Base-by-base conservation (phyloP, 1,140 invertebrate species). In the Danaus plexippus region DNA sequence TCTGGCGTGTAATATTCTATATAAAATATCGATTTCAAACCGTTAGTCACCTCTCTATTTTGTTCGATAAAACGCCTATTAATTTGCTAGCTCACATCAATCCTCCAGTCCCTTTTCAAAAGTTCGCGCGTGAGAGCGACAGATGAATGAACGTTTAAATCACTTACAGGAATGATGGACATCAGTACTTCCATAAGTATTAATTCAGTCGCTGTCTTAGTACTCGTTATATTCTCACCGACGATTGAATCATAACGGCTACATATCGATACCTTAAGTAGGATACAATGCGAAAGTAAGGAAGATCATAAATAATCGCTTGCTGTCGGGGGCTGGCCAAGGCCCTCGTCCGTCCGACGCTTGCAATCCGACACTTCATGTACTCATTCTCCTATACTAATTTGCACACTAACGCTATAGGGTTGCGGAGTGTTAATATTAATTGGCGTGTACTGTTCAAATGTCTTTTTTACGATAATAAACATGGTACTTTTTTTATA, bases 311-410 rank as follows among this genome's bases (percentile, higher is more conserved):
- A 72, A 70, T 72, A 70, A 67, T 54, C 54, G 59, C 52, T 63
- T 57, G 64, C 56, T 63, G 61, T 61, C 64, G 55, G 61, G 50
- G 60, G 50, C 57, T 47, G 59, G 63, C 69, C 65, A 71, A 70
- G 77, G 69, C 75, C 69, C 71, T 70, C 71, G 64, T 53, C 64
- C 57, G 67, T 66, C 73, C 64, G 69, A 66, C 71, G 72, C 67
- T 63, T 61, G 80, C 76, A 84, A 84, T 69, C 74, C 69, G 74
- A 84, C 74, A 81, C 80, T 76, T 77, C 77, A 74, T 84, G 75
- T 79, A 77, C 75, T 77, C 75, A 76, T 81, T 81, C 75, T 77
- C 74, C 78, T 74, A 70, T 78, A 76, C 73, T 77, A 80, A 84
- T 84, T 83, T 75, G 80, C 77, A 66, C 64, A 66, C 59, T 60